phyloP scores from a whole-genome alignment of 1,140 invertebrate species.

The Drepana arcuata region DNA sequence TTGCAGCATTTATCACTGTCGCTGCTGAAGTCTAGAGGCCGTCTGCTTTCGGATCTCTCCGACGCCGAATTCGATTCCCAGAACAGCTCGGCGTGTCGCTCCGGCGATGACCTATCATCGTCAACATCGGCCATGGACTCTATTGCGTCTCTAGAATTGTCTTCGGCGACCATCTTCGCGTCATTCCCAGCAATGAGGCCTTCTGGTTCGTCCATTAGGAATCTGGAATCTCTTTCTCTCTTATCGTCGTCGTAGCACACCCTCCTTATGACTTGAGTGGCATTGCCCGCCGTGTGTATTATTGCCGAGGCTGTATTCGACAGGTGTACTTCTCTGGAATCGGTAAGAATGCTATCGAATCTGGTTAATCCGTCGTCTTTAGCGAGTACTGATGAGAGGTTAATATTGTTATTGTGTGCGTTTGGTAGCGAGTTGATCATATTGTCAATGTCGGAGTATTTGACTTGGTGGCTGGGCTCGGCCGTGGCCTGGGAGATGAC shows the following conservation, averaged over 20 bases:
- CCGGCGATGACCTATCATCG: slow-evolving; percentile 55
- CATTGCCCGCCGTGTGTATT: slow-evolving; percentile 43
- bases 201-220: slow-evolving; percentile 39
- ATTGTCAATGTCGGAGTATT: slow-evolving; percentile 41
- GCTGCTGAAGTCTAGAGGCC: slow-evolving; percentile 59
- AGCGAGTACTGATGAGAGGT: slow-evolving; percentile 33
- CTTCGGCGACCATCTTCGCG: slow-evolving; percentile 50
- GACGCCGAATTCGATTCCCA: slow-evolving; percentile 64
- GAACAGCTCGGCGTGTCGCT: slow-evolving; percentile 55
- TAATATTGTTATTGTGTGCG: slow-evolving; percentile 22
- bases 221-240: slow-evolving; percentile 26
- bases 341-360: slow-evolving; percentile 46
- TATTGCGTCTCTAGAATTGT: slow-evolving; percentile 45
- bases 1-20: slow-evolving; percentile 69
- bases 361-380: slow-evolving; percentile 26
- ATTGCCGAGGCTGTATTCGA: slow-evolving; percentile 47
- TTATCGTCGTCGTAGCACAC: slow-evolving; percentile 51
- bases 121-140: slow-evolving; percentile 48
- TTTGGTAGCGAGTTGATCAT: slow-evolving; percentile 33
- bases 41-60: slow-evolving; percentile 42
- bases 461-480: slow-evolving; percentile 24
- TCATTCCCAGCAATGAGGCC: slow-evolving; percentile 43
- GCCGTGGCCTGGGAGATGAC: slow-evolving; percentile 53
- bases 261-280: slow-evolving; percentile 51
- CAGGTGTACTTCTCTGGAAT: slow-evolving; percentile 43